Conservation (phyloP, 2,888 invertebrate species). For the Eulithis prunata region DNA sequence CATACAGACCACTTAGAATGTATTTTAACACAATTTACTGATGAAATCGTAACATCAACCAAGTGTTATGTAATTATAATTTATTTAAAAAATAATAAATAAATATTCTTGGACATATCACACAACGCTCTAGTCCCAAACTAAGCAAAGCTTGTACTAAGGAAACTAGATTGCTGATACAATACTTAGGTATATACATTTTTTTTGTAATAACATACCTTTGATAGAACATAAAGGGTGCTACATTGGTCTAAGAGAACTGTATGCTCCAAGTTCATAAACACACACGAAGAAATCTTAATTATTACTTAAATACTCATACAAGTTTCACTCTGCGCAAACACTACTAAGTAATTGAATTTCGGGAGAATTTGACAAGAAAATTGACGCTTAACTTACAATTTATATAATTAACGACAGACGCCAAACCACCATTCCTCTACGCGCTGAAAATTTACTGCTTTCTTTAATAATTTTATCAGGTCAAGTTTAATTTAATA, state of each 20-base stretch:
- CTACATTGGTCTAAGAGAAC: conserved; percentile 19
- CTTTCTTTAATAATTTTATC: background rate
- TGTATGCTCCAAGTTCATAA: conserved; percentile 38
- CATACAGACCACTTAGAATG: conserved; percentile 47
- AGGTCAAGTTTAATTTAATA: background rate
- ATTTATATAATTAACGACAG: conserved; percentile 55
- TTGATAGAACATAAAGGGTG: too few species aligned
- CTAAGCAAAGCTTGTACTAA: too few species aligned
- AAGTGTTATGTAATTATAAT: too few species aligned
- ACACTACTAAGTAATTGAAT: conserved; percentile 82
- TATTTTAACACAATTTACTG: background rate
- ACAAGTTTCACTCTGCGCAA: conserved; percentile 55
- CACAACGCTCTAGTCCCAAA: too few species aligned
- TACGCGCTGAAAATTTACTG: conserved; percentile 5
- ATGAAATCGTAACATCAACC: too few species aligned
- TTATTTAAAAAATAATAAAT: too few species aligned
- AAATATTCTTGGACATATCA: too few species aligned
- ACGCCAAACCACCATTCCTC: conserved; percentile 25
- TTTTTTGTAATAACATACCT: too few species aligned
- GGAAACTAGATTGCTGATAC: too few species aligned
- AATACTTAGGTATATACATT: too few species aligned
- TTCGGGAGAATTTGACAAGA: conserved; percentile 84
- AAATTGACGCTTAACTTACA: conserved; percentile 81
- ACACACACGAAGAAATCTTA: conserved; percentile 56
- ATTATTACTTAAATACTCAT: conserved; percentile 38